A percentile compares a stretch with the other conserved stretches of the same genome.
Evolutionary conservation across 2,113 vertebrate genomes (phyloP).

Genomic region (Amblyornis subalaris): DNA sequence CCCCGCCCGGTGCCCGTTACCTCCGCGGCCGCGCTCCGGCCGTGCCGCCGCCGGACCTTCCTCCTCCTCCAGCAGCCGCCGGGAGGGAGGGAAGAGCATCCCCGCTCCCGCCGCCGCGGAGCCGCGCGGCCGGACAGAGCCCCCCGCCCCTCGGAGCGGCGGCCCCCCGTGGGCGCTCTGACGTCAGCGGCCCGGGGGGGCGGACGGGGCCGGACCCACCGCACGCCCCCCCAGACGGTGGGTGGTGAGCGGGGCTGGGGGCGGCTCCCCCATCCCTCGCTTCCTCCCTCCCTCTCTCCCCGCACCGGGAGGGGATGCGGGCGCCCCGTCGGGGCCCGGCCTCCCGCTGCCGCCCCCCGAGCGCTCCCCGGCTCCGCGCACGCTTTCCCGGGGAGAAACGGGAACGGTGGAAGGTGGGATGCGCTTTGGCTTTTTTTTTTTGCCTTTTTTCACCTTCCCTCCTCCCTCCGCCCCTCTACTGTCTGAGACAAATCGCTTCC

Average conservation of each 20-base stretch:
- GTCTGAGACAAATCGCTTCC: neutral
- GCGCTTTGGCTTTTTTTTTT: neutral
- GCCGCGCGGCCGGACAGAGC: neutral
- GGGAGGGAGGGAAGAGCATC: neutral
- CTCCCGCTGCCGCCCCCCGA: neutral
- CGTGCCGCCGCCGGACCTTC: neutral
- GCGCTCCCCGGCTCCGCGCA: neutral
- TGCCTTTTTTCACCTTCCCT: neutral
- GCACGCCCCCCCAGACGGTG: neutral
- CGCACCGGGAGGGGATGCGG: neutral
- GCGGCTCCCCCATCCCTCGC: neutral
- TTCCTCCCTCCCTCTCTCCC: neutral
- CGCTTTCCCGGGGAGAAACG: neutral
- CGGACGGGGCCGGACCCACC: neutral
- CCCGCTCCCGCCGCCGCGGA: neutral
- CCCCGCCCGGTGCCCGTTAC: neutral
- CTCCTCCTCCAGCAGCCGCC: neutral
- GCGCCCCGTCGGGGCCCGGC: neutral
- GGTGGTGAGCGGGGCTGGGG: neutral
- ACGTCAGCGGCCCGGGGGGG: constrained; percentile 9
- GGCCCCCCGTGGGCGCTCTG: neutral
- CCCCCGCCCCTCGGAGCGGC: neutral
- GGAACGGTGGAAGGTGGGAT: neutral
- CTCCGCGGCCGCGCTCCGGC: neutral
- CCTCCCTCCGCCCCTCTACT: neutral